phyloP scores from a whole-genome alignment of 2,888 invertebrate genomes.

The Baronia brevicornis region DNA sequence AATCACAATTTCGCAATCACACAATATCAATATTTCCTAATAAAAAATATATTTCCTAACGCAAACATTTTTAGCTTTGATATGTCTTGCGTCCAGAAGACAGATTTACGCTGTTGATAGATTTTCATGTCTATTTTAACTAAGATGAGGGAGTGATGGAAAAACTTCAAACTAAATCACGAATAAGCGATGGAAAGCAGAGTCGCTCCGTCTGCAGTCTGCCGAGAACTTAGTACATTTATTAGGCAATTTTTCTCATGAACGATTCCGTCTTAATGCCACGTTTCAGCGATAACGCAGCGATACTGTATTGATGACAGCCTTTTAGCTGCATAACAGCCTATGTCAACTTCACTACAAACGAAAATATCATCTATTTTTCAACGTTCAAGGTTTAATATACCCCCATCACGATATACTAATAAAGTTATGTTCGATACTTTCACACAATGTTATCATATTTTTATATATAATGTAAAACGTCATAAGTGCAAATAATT shows the following conservation, averaged over 20 bases:
- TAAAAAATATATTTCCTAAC: too few species aligned
- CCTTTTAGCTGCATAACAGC: conserved; percentile 25
- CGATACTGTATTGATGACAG: conserved; percentile 62
- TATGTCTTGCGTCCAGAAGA: too few species aligned
- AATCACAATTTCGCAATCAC: too few species aligned
- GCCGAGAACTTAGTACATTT: conserved; percentile 39
- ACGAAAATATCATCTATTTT: conserved; percentile 19
- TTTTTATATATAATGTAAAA: conserved; percentile 27
- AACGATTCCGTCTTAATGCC: conserved; percentile 63
- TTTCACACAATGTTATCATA: conserved; percentile 61
- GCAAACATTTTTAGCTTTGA: too few species aligned
- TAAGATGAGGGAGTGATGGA: too few species aligned
- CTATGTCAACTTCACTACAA: conserved; percentile 18
- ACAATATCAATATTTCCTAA: too few species aligned
- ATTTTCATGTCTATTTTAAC: too few species aligned
- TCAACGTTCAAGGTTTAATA: conserved; percentile 14
- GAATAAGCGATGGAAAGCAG: too few species aligned
- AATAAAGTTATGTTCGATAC: conserved; percentile 66
- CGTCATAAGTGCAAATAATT: neutral
- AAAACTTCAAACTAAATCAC: too few species aligned
- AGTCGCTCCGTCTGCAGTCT: conserved; percentile 19
- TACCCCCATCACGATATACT: conserved; percentile 20
- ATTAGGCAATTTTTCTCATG: conserved; percentile 70
- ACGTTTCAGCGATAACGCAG: conserved; percentile 61
- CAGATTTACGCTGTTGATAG: too few species aligned